Conservation (phyloP, 2,797 vertebrate species). For the Spinus olivaceus region DNA sequence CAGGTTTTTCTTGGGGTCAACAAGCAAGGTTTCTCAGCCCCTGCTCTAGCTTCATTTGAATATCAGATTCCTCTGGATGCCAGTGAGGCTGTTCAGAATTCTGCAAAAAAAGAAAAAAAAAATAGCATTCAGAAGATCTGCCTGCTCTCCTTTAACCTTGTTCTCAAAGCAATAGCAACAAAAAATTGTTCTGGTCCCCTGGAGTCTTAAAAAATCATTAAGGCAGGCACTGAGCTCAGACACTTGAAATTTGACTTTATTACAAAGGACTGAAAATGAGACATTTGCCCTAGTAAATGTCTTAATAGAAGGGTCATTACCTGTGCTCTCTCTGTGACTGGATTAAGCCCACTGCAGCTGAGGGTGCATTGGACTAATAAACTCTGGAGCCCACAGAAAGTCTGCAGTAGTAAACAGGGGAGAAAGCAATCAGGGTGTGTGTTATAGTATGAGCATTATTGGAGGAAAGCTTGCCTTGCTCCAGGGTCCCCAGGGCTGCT, state of each 20-base stretch:
- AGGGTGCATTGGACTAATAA: constrained; percentile 38
- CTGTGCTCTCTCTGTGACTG: not conserved
- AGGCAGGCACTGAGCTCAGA: constrained; percentile 1
- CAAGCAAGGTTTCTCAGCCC: not conserved
- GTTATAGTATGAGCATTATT: not conserved
- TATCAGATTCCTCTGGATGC: not conserved
- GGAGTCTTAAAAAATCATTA: constrained; percentile 26
- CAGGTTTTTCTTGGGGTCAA: not conserved
- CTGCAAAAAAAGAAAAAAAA: constrained; percentile 7
- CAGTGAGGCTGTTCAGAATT: not conserved
- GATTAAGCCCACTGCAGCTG: not conserved
- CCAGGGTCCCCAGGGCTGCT: not conserved
- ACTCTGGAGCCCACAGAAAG: not conserved
- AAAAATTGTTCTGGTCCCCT: constrained; percentile 8
- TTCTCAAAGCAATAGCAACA: constrained; percentile 16
- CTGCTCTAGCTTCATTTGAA: not conserved
- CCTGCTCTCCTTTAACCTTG: constrained; percentile 30
- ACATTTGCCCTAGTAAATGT: constrained; percentile 36
- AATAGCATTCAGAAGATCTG: not conserved
- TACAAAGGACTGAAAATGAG: constrained; percentile 33
- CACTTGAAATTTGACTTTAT: constrained; percentile 26
- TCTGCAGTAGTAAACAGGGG: not conserved
- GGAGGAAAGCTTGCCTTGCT: not conserved
- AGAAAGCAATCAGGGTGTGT: not conserved
- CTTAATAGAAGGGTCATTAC: constrained; percentile 36